phyloP scores from a whole-genome alignment of 2,888 invertebrate genomes.

The Melieria picta region DNA sequence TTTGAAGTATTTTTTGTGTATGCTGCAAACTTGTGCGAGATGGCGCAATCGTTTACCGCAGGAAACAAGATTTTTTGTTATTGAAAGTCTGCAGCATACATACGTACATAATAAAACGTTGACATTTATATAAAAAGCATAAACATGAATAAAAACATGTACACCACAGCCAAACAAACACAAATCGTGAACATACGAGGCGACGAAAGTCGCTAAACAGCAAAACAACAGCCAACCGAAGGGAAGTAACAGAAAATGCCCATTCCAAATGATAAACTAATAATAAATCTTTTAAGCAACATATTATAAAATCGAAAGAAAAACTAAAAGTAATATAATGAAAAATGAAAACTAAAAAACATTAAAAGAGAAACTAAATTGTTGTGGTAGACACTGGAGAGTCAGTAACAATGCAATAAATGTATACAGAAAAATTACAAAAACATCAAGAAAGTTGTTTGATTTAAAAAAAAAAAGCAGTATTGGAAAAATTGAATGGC shows the following conservation, averaged over 20 bases:
- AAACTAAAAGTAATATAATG: constrained; percentile 14
- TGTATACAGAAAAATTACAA: constrained; percentile 58
- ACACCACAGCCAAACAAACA: constrained; percentile 33
- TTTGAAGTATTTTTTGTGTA: constrained; percentile 8
- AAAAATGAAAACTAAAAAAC: constrained; percentile 41
- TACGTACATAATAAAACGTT: constrained; percentile 10
- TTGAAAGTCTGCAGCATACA: background rate
- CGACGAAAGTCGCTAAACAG: constrained; percentile 43
- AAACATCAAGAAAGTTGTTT: background rate
- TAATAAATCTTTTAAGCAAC: constrained; percentile 45
- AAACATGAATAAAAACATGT: constrained; percentile 29
- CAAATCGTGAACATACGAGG: constrained; percentile 29
- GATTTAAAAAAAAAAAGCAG: too few relatives aligned
- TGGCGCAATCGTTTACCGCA: too few relatives aligned
- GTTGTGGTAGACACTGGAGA: constrained; percentile 63
- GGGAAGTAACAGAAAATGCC: constrained; percentile 40
- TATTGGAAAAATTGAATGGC: too few relatives aligned
- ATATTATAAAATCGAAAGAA: constrained; percentile 25
- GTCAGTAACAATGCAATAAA: constrained; percentile 63
- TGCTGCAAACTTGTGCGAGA: constrained; percentile 8
- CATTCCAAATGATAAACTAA: constrained; percentile 39
- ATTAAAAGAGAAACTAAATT: constrained; percentile 49
- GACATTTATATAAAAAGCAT: constrained; percentile 40
- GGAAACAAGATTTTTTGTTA: too few relatives aligned
- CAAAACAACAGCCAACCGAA: constrained; percentile 40